Base-by-base conservation (phyloP, 2,113 vertebrate genomes). In the Saguinus imperator region DNA sequence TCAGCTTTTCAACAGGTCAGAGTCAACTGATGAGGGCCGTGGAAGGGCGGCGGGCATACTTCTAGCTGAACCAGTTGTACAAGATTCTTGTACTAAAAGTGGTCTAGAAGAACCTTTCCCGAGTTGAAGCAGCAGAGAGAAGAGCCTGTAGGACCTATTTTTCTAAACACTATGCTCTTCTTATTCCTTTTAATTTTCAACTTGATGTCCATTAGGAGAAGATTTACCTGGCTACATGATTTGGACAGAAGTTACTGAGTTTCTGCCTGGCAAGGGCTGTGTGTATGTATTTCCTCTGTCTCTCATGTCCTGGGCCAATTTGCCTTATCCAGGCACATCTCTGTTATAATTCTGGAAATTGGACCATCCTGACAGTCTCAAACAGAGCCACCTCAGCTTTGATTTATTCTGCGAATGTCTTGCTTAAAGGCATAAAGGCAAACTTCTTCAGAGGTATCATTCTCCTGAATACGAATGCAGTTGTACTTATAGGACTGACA, bases 171-270 rank as follows among this genome's bases (percentile, higher is more conserved):
- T 12, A 1, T 21, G 8, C n/a, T 89, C n/a, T 68, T 87, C 40
- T 84, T 89, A 48, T 37, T 75, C 43, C 61, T 55, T 95, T 93
- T 93, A 55, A 75, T 91, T 91, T 93, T 89, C 76, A 86, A 70
- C 76, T 89, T 83, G 52, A 75, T 81, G 68, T 91, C 86, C 73
- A 72, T 76, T 89, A 94, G 88, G 35, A 83, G 27, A 87, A 95
- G 35, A 90, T 76, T 48, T 64, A 77, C 93, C 57, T 94, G 90
- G 45, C 25, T 79, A 86, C 66, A 50, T 85, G 76, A n/a, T 91
- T 85, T 82, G 95, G 68, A 43, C 37, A 55, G 82, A 91, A 76
- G 27, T 82, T 32, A 80, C 4, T 17, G 35, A 50, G 29, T 90
- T 96, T 89, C 84, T 48, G 57, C 73, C 91, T 93, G 95, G 43